These are phyloP conservation scores for Eristalinus aeneus DNA, from an alignment of 2,888 invertebrate species.

Conservation along the genomic window DNA sequence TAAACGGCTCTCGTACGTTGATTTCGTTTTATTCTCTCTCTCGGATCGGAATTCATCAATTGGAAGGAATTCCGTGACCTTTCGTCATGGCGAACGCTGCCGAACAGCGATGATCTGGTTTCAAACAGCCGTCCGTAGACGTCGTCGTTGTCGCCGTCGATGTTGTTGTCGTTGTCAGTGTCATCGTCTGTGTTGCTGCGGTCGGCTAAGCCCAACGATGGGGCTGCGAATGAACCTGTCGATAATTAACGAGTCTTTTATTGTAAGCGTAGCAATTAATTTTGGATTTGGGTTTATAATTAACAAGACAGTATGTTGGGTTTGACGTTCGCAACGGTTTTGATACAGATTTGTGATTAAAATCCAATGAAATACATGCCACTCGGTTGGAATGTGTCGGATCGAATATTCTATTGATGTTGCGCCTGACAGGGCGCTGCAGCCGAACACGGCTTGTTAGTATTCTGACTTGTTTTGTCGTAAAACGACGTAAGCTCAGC, in stretches of 20 bases:
- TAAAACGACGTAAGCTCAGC: not conserved
- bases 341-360: not conserved
- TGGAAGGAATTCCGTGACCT: not conserved
- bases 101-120: not conserved
- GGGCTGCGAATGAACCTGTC: conserved; percentile 12
- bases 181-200: not conserved
- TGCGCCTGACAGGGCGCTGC: not conserved
- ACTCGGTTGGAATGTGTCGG: not conserved
- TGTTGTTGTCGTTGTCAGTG: not conserved
- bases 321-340: not conserved
- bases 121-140: not conserved
- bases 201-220: not conserved
- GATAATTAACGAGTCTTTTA: conserved; percentile 38
- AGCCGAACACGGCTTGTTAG: not conserved
- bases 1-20: conserved; percentile 28
- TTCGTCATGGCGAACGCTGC: not conserved
- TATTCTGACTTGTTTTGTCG: not conserved
- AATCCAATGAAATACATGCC: not conserved
- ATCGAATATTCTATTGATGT: not conserved
- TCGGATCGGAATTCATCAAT: not conserved
- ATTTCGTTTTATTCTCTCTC: conserved; percentile 4
- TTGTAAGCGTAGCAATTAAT: conserved; percentile 24
- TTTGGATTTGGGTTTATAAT: conserved; percentile 31
- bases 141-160: not conserved
- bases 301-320: conserved; percentile 6